These are phyloP conservation scores for Zaprionus nigranus DNA, from an alignment of 1,140 invertebrate species.

Conservation along the genomic window DNA sequence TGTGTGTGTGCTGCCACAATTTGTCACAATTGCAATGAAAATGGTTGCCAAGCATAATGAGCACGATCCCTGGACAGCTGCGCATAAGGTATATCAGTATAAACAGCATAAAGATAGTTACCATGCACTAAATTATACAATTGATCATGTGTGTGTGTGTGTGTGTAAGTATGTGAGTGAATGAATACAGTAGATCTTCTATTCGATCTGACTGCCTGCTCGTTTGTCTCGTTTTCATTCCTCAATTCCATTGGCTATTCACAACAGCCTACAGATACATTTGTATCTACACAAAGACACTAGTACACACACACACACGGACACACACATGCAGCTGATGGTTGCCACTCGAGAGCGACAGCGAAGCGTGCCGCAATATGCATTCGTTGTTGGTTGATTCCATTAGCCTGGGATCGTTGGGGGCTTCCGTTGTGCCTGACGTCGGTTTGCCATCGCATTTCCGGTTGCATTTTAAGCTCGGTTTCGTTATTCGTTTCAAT, in stretches of 20 bases:
- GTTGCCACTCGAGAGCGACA: constrained; percentile 1
- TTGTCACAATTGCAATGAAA: constrained; percentile 68
- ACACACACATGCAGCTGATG: constrained; percentile 4
- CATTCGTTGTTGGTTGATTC: not conserved
- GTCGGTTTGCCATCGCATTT: constrained; percentile 59
- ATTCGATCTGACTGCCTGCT: constrained; percentile 5
- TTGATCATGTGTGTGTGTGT: not conserved
- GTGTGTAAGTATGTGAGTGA: not conserved
- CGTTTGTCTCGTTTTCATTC: not conserved
- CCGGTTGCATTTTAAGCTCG: constrained; percentile 46
- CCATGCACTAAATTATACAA: not conserved
- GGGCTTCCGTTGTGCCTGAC: not conserved
- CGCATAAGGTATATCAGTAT: not conserved
- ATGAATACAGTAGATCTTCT: not conserved
- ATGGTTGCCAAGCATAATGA: constrained; percentile 35
- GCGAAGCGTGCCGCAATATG: constrained; percentile 6
- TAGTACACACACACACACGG: constrained; percentile 40
- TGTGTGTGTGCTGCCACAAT: constrained; percentile 45
- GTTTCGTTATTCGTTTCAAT: constrained; percentile 55
- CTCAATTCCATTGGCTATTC: constrained; percentile 2
- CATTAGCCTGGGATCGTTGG: constrained; percentile 1
- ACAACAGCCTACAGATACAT: constrained; percentile 2
- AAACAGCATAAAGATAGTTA: not conserved
- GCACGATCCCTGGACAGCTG: constrained; percentile 1
- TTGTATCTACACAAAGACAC: constrained; percentile 2